These are phyloP conservation scores for Anoplius nigerrimus DNA, from an alignment of 2,888 invertebrate species.

Conservation along the genomic window DNA sequence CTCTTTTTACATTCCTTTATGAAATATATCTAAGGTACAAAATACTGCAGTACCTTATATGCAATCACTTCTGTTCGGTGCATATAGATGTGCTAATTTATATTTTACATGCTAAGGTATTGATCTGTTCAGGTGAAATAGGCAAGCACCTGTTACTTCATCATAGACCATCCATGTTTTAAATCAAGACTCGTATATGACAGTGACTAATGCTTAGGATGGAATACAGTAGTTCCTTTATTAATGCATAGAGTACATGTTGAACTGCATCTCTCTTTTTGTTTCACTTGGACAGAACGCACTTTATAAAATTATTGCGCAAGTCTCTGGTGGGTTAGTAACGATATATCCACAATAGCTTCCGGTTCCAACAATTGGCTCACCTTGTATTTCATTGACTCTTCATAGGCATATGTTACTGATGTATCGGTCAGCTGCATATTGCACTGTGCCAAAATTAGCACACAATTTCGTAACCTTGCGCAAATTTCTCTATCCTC, in stretches of 20 bases:
- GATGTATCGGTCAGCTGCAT: constrained; percentile 95
- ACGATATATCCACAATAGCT: constrained; percentile 88
- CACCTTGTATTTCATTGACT: constrained; percentile 88
- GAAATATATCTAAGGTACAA: constrained; percentile 24
- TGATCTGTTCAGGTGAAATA: neutral
- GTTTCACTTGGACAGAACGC: no score
- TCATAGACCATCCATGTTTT: no score
- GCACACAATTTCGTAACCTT: constrained; percentile 91
- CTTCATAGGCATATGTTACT: constrained; percentile 92
- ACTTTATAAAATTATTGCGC: constrained; percentile 27
- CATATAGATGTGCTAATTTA: neutral
- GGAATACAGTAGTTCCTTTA: constrained; percentile 6
- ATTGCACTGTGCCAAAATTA: constrained; percentile 89
- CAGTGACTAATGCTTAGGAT: constrained; percentile 3
- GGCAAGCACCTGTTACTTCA: no score
- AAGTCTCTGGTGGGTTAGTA: constrained; percentile 86
- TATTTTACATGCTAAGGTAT: constrained; percentile 1
- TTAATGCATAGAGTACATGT: constrained; percentile 11
- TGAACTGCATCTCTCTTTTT: neutral
- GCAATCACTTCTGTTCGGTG: neutral
- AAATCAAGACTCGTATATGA: neutral
- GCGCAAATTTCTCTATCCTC: constrained; percentile 91
- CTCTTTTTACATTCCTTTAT: constrained; percentile 6
- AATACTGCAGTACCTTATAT: constrained; percentile 29
- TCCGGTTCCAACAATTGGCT: constrained; percentile 89